A percentile compares a stretch with the other conserved stretches of the same genome.
These are phyloP conservation scores for Oncorhynchus clarkii DNA, from an alignment of 2,113 vertebrate genomes.

Conservation along the genomic window DNA sequence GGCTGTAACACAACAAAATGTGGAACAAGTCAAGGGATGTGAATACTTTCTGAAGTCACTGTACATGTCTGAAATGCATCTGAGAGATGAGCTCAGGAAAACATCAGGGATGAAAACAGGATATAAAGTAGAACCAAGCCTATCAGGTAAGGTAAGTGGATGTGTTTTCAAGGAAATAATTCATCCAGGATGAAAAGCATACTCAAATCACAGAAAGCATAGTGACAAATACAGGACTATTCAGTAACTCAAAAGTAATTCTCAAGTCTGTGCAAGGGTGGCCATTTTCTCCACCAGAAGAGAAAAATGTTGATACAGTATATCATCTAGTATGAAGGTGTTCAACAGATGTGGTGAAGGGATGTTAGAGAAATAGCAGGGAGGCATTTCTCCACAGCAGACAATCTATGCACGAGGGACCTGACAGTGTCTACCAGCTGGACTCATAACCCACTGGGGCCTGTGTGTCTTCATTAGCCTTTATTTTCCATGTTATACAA, in stretches of 20 bases:
- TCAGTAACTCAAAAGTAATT: conserved; percentile 27
- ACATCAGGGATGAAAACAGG: too few species aligned
- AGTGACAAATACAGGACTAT: background rate
- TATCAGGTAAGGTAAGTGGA: too few species aligned
- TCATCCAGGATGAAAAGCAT: too few species aligned
- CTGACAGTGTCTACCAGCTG: conserved; percentile 26
- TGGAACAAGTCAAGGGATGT: too few species aligned
- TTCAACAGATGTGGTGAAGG: conserved; percentile 45
- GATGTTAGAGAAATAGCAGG: conserved; percentile 29
- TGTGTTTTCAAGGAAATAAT: too few species aligned
- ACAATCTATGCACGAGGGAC: conserved; percentile 18
- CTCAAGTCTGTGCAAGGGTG: conserved; percentile 22
- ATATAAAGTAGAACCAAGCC: too few species aligned
- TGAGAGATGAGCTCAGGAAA: too few species aligned
- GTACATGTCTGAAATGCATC: too few species aligned
- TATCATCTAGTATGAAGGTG: conserved; percentile 39
- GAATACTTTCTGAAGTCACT: too few species aligned
- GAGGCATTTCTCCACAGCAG: conserved; percentile 45
- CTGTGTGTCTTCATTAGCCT: conserved; percentile 40
- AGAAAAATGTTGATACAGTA: conserved; percentile 46
- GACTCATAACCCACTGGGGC: conserved; percentile 20
- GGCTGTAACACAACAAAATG: too few species aligned
- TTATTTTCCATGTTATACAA: conserved; percentile 11
- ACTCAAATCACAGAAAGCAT: background rate
- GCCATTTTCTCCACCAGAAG: conserved; percentile 36